These are phyloP conservation scores for Platypus cylindrus DNA, from an alignment of 2,888 invertebrate species.

Conservation along the genomic window DNA sequence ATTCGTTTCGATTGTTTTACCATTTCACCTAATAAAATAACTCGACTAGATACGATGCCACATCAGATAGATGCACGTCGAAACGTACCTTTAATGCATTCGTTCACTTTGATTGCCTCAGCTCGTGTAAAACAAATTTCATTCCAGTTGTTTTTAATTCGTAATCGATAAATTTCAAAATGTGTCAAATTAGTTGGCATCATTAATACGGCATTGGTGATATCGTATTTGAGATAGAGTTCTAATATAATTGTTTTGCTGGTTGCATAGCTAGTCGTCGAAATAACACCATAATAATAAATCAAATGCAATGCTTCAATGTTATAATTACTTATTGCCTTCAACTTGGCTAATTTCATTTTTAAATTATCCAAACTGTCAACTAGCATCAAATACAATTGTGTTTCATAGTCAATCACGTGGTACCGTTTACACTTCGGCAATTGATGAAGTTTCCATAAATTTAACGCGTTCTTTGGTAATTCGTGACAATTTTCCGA, in stretches of 20 bases:
- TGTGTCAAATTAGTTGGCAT: constrained; percentile 4
- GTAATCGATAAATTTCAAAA: constrained; percentile 4
- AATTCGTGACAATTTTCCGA: constrained; percentile 4
- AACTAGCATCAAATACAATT: constrained; percentile 9
- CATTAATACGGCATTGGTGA: constrained; percentile 6
- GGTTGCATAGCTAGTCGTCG: too few species aligned
- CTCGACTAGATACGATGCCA: too few species aligned
- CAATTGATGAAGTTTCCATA: neutral
- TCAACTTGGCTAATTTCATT: constrained; percentile 3
- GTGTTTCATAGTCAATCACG: constrained; percentile 5
- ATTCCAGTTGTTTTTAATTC: neutral
- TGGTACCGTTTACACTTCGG: constrained; percentile 4
- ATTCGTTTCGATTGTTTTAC: neutral
- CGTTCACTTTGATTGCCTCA: too few species aligned
- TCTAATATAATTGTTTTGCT: too few species aligned
- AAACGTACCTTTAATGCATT: too few species aligned
- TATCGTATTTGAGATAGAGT: too few species aligned
- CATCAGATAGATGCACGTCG: too few species aligned
- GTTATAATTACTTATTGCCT: constrained; percentile 4
- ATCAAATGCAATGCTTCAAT: constrained; percentile 8
- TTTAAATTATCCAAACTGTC: constrained; percentile 5
- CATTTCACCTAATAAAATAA: neutral
- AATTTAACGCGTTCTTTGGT: neutral
- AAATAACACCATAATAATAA: too few species aligned
- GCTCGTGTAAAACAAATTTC: constrained; percentile 3